Conservation (phyloP, 1,140 invertebrate species). For the Druon quercuslanigerum region DNA sequence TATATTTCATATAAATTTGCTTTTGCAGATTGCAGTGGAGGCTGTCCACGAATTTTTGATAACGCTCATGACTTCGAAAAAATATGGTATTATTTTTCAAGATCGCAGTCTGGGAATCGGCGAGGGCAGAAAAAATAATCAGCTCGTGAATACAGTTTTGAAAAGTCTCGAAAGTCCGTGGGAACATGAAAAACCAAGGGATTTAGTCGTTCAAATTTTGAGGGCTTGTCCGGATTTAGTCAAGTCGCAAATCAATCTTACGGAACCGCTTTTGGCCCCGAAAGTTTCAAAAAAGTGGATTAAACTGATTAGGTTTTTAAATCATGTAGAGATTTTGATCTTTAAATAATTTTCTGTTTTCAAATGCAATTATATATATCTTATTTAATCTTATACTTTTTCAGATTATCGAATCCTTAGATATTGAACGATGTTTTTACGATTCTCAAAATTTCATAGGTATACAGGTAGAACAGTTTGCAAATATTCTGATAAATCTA, state of each 20-base stretch:
- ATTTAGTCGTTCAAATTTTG: slow-evolving; percentile 82
- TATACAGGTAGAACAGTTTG: slow-evolving; percentile 56
- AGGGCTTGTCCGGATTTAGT: slow-evolving; percentile 84
- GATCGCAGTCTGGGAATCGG: slow-evolving; percentile 78
- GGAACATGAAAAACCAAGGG: slow-evolving; percentile 79
- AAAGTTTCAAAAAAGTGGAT: slow-evolving; percentile 79
- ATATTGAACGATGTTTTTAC: slow-evolving; percentile 56
- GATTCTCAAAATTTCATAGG: slow-evolving; percentile 45
- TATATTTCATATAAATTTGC: too few species aligned
- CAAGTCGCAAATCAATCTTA: slow-evolving; percentile 77
- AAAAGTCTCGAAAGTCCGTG: slow-evolving; percentile 80
- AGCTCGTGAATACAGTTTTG: slow-evolving; percentile 79
- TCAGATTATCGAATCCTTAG: slow-evolving; percentile 60
- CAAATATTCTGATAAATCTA: too few species aligned
- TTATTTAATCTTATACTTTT: slow-evolving; percentile 38
- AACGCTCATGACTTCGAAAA: slow-evolving; percentile 77
- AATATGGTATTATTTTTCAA: slow-evolving; percentile 82
- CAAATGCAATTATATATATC: not conserved
- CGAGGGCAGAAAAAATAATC: slow-evolving; percentile 78
- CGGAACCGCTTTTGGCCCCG: slow-evolving; percentile 79
- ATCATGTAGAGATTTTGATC: too few species aligned
- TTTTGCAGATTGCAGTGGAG: too few species aligned
- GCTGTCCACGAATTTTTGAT: slow-evolving; percentile 30
- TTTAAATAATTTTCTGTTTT: not conserved
- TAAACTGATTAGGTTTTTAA: slow-evolving; percentile 74